Evolutionary conservation across 2,888 invertebrate genomes (phyloP).

Genomic region (Alloplasta piceator): DNA sequence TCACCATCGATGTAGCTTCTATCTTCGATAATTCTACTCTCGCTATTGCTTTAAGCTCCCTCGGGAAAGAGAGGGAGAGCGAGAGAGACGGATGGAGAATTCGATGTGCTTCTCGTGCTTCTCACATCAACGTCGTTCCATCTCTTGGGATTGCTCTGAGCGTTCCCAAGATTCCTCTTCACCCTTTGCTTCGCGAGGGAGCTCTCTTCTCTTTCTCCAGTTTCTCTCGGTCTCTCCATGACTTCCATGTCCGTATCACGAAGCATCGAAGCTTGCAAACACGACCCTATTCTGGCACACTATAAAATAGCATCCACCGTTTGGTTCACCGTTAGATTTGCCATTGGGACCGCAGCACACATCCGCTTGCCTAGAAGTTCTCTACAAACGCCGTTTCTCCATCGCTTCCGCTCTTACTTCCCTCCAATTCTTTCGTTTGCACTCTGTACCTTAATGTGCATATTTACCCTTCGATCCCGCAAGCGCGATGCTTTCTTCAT

Average conservation of each 20-base stretch:
- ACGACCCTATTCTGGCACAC: slow-evolving; percentile 72
- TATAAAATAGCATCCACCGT: slow-evolving; percentile 74
- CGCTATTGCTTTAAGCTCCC: slow-evolving; percentile 7
- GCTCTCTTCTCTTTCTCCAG: neutral
- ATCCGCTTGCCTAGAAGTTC: slow-evolving; percentile 1
- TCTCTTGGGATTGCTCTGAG: slow-evolving; percentile 8
- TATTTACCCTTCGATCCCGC: slow-evolving; percentile 3
- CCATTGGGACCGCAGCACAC: slow-evolving; percentile 67
- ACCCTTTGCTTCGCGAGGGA: neutral
- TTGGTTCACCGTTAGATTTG: slow-evolving; percentile 72
- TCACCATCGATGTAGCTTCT: slow-evolving; percentile 26
- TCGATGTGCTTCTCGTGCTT: neutral
- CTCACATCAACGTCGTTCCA: slow-evolving; percentile 41
- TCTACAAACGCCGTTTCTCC: slow-evolving; percentile 33
- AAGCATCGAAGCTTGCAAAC: slow-evolving; percentile 55
- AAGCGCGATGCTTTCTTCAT: neutral
- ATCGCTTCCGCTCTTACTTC: slow-evolving; percentile 41
- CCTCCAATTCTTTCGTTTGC: slow-evolving; percentile 13
- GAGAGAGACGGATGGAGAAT: neutral
- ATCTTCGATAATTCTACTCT: slow-evolving; percentile 29
- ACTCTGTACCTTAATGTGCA: neutral
- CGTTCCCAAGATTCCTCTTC: neutral
- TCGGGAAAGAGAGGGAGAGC: neutral
- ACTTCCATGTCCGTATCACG: neutral
- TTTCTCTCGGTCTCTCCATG: neutral